A percentile compares a stretch with the other conserved stretches of the same genome.
Evolutionary conservation across 2,888 invertebrate species (phyloP).

Genomic region (Mesoligia furuncula): DNA sequence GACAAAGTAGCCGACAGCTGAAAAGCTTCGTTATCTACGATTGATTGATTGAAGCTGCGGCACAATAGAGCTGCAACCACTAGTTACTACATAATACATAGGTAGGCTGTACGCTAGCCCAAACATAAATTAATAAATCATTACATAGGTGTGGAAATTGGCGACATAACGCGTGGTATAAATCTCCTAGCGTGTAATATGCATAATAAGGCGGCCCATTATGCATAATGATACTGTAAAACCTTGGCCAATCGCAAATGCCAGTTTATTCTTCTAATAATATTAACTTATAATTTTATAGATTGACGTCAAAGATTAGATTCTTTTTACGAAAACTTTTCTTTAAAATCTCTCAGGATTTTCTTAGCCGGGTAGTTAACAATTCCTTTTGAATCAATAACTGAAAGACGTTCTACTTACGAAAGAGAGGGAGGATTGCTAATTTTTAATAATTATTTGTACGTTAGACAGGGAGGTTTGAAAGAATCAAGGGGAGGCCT

Average conservation of each 20-base stretch:
- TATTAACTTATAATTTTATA: too few species aligned
- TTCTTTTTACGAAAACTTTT: too few species aligned
- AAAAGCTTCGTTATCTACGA: conserved; percentile 40
- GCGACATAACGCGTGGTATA: conserved; percentile 12
- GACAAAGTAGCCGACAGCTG: conserved; percentile 37
- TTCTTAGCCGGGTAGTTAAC: too few species aligned
- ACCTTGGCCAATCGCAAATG: not conserved
- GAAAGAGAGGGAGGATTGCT: too few species aligned
- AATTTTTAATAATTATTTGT: too few species aligned
- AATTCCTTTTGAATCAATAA: too few species aligned
- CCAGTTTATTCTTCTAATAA: too few species aligned
- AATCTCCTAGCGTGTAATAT: conserved; percentile 15
- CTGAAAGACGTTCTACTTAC: too few species aligned
- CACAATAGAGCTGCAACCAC: conserved; percentile 28
- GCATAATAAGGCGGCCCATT: conserved; percentile 10
- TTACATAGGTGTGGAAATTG: conserved; percentile 19
- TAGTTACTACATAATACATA: conserved; percentile 23
- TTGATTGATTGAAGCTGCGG: conserved; percentile 35
- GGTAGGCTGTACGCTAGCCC: not conserved
- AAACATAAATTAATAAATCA: conserved; percentile 25
- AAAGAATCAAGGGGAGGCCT: too few species aligned
- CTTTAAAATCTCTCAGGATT: too few species aligned
- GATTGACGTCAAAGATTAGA: too few species aligned
- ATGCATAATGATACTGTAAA: not conserved
- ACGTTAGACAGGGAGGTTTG: too few species aligned